Evolutionary conservation across 2,888 invertebrate genomes (phyloP), one percentile per base, ranked within the genome.

Genomic region (Camponotus fellah): DNA sequence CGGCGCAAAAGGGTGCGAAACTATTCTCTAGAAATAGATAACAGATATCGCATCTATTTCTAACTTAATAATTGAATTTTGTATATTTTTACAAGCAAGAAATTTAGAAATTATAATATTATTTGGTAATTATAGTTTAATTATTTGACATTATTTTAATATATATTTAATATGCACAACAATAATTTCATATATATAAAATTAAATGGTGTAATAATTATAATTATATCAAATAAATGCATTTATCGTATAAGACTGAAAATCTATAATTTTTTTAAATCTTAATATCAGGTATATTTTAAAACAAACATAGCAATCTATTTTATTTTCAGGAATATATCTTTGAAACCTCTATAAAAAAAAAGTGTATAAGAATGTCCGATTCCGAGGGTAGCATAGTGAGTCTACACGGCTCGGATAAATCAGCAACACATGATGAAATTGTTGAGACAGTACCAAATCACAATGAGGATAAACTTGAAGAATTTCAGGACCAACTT

Each of bases 401-500:
- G 84, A 91, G 91, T 75, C 64, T 53, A 37, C 82, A 46, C 46
- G 86, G 53, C 3, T 89, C 86, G 88, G 87, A 75, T 60, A 87
- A 87, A 56, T 85, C 85, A 56, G 58, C 6, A 60, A 56, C 65
- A 37, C 82, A 66, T 49, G 90, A 90, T 60, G 89, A 85, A 66
- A 82, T n/a, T 64, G 60, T 46, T 17, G 82, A 72, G 17, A 14
- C 66, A 53, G n/a, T 83, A 77, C 72, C 86, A 79, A 91, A 88
- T 62, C 64, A 85, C 32, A 88, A 90, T 72, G 89, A 87, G 74
- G 94, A 94, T 89, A 94, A 93, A 85, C 91, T 93, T 77, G 93
- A 94, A 82, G 94, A 94, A 90, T 94, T 94, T 82, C 93, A 94
- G 83, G 93, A 93, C 86, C 90, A 94, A 60, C 86, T 94, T 26